Conservation (phyloP, 2,113 vertebrate species). For the Catharus minimus region DNA sequence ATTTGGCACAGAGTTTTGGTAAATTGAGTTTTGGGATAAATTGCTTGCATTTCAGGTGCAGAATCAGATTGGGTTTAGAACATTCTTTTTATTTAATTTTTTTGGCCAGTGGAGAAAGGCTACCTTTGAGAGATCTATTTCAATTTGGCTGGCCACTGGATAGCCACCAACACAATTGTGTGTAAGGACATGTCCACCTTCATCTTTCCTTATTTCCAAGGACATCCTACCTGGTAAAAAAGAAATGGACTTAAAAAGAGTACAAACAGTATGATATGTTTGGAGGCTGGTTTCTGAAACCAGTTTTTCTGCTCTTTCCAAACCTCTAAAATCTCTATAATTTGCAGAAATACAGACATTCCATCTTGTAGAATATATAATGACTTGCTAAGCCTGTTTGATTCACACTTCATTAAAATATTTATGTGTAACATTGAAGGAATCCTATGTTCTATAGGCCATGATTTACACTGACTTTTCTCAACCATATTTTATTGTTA, state of each 20-base stretch:
- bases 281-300: background rate
- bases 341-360: background rate
- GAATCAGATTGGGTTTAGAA: background rate
- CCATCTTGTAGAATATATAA: background rate
- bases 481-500: background rate
- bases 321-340: background rate
- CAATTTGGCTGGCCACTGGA: background rate
- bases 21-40: background rate
- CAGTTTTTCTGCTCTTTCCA: background rate
- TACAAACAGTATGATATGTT: background rate
- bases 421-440: background rate
- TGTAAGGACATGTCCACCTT: background rate
- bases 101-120: rapidly evolving
- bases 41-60: background rate
- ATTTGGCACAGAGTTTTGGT: background rate
- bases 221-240: background rate
- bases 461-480: background rate
- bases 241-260: background rate
- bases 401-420: background rate
- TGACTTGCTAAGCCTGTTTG: background rate
- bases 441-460: background rate
- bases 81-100: background rate
- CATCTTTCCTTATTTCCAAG: background rate
- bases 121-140: background rate
- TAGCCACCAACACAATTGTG: background rate